phyloP scores from a whole-genome alignment of 2,797 vertebrate genomes.

The Gadopsis bispinosus region DNA sequence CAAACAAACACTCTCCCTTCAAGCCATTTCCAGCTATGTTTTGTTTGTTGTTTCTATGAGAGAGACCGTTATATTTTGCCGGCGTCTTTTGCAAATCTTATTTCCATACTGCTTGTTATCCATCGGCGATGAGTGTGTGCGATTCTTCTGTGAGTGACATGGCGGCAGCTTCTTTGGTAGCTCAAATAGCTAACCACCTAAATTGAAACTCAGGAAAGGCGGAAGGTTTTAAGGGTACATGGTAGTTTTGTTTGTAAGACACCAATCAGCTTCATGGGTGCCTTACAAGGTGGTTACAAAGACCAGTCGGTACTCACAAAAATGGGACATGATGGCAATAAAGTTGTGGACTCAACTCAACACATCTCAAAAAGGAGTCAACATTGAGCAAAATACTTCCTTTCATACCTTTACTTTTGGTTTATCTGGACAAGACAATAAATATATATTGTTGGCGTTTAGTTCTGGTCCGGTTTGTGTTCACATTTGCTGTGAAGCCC shows the following conservation, averaged over 20 bases:
- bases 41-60: slow-evolving; percentile 47
- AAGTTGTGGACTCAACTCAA: background rate
- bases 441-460: background rate
- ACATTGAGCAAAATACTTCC: background rate
- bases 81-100: slow-evolving; percentile 22
- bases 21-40: slow-evolving; percentile 46
- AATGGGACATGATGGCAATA: background rate
- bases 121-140: slow-evolving; percentile 3
- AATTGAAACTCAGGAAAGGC: background rate
- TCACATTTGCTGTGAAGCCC: background rate
- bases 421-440: background rate
- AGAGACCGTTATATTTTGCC: slow-evolving; percentile 26
- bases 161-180: background rate
- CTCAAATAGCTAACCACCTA: slow-evolving; percentile 10
- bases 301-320: background rate
- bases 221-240: slow-evolving; percentile 11
- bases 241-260: slow-evolving; percentile 26
- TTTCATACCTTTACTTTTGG: background rate
- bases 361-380: background rate
- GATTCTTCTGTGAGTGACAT: slow-evolving; percentile 19
- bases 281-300: background rate
- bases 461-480: too few species aligned
- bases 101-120: slow-evolving; percentile 30
- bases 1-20: slow-evolving; percentile 57
- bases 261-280: background rate